These are phyloP conservation scores for Calameuta pallipes DNA, from an alignment of 2,888 invertebrate species.

Conservation along the genomic window DNA sequence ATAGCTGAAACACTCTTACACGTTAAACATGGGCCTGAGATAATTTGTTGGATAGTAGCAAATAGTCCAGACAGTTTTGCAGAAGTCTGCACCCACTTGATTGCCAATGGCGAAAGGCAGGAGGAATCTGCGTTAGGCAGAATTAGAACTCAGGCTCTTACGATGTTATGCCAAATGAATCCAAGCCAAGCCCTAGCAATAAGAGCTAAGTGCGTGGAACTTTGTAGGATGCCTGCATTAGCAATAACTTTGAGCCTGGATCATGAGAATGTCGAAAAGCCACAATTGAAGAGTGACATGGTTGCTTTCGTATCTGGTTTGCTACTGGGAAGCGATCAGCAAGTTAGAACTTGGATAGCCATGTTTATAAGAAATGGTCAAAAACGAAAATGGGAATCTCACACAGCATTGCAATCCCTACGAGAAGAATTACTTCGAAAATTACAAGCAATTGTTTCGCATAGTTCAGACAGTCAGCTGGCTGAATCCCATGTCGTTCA, in stretches of 20 bases:
- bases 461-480: constrained; percentile 72
- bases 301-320: constrained; percentile 91
- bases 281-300: constrained; percentile 67
- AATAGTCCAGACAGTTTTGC: constrained; percentile 94
- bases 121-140: constrained; percentile 88
- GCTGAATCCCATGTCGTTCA: constrained; percentile 80
- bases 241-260: constrained; percentile 86
- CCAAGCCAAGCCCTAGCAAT: constrained; percentile 87
- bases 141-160: constrained; percentile 79
- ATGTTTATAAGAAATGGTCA: constrained; percentile 89
- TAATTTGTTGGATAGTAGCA: constrained; percentile 92
- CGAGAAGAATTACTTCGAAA: constrained; percentile 82
- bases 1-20: constrained; percentile 88
- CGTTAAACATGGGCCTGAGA: constrained; percentile 88
- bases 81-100: constrained; percentile 89
- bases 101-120: constrained; percentile 86
- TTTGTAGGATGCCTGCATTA: constrained; percentile 89
- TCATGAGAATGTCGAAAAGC: constrained; percentile 62
- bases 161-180: constrained; percentile 88
- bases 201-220: constrained; percentile 88
- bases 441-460: constrained; percentile 74
- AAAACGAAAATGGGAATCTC: constrained; percentile 83
- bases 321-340: constrained; percentile 89
- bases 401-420: constrained; percentile 76
- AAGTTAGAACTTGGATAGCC: constrained; percentile 92